Conservation (phyloP, 92 coral and sea anemone genomes). For the Isaurus tuberculatus region DNA sequence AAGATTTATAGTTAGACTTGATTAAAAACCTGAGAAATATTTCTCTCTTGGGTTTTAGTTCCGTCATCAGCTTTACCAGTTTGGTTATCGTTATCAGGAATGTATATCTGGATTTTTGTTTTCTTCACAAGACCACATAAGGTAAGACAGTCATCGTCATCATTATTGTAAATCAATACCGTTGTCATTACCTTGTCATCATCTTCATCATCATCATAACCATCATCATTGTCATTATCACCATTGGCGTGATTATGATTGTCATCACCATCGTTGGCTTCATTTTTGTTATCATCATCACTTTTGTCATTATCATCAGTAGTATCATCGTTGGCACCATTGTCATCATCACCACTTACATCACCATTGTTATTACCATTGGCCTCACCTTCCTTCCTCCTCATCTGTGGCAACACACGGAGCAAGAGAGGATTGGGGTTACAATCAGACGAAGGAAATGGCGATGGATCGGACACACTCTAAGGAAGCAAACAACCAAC, state of each 20-base stretch:
- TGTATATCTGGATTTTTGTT: conserved; percentile 92
- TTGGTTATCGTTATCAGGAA: conserved; percentile 80
- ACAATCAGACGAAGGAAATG: too few relatives aligned
- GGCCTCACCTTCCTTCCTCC: too few relatives aligned
- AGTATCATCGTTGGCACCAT: too few relatives aligned
- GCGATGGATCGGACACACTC: too few relatives aligned
- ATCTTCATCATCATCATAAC: background rate
- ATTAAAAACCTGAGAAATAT: background rate
- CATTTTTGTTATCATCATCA: background rate
- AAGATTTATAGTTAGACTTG: background rate
- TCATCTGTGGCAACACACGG: too few relatives aligned
- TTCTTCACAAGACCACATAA: conserved; percentile 98
- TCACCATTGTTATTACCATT: background rate
- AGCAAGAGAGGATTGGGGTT: too few relatives aligned
- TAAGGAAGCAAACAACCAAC: too few relatives aligned
- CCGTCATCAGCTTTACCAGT: conserved; percentile 75
- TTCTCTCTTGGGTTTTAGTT: conserved; percentile 47
- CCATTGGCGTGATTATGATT: too few relatives aligned
- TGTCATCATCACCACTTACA: background rate
- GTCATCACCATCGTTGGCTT: background rate
- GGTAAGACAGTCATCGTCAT: conserved; percentile 49
- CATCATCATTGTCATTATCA: background rate
- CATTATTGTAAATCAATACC: background rate
- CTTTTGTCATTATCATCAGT: background rate
- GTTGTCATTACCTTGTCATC: background rate